Base-by-base conservation (phyloP, 64 coral and sea anemone genomes). In the Montipora capricornis region DNA sequence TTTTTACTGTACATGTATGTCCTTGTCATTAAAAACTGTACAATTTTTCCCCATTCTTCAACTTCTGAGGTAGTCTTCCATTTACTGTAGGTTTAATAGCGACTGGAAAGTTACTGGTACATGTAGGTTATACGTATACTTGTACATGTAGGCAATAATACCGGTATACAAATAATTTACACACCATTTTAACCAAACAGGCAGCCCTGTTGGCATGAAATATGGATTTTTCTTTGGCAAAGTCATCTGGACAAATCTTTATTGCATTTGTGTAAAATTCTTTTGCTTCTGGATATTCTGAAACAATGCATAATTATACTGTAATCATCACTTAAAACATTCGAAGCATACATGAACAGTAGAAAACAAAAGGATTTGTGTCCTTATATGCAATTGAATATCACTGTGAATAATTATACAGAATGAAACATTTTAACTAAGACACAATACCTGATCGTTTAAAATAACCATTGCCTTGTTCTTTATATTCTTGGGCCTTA, bases 191-290 rank as follows among this genome's bases (percentile, higher is more conserved):
- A 5, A 94, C 92, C 22, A 94, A 87, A 73, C 98, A 99, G 4
- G 98, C 98, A 73, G 98, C 98, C 79, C 98, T 94, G 55, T 99
- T 99, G 37, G 98, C 95, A 95, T 95, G 94, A 76, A 96, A 99
- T 80, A 99, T 70, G 14, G 98, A 88, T 77, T 96, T 94, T 78
- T 99, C 95, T 48, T 94, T 88, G 52, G 82, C 91, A 61, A 95
- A 99, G 66, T 94, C 92, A 26, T 80, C 68, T 53, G 98, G 98
- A 88, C 98, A 96, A 47, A 58, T 93, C 57, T 78, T 94, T 74
- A 96, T 87, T 47, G 98, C 95, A 73, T 73, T 89, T 82, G 95
- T 96, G 66, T 99, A 99, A 17, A 96, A 81, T 50, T 99, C 98
- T 90, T 79, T 99, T 49, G 95, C 98, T 81, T 99, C 92, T 15